Evolutionary conservation across 1,140 invertebrate genomes (phyloP).

Genomic region (Zaprionus taronus): DNA sequence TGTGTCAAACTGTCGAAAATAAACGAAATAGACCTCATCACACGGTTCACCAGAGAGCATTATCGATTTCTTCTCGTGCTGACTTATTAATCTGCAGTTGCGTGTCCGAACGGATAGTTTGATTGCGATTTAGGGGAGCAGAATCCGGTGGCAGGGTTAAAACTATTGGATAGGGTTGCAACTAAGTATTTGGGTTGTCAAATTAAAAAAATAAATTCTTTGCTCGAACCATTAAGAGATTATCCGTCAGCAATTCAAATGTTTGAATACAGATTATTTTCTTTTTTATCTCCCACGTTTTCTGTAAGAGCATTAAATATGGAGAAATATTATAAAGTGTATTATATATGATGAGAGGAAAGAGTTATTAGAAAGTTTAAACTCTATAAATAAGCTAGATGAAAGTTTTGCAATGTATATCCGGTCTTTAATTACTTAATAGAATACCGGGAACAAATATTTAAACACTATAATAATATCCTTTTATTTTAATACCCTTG

Average conservation of each 20-base stretch:
- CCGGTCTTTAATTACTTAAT: too few relatives aligned
- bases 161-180: neutral
- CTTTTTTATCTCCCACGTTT: neutral
- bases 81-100: constrained; percentile 31
- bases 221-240: constrained; percentile 3
- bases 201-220: neutral
- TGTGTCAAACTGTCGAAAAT: constrained; percentile 12
- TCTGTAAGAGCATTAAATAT: neutral
- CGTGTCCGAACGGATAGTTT: neutral
- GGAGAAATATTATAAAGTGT: neutral
- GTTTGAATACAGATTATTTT: neutral
- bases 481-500: too few relatives aligned
- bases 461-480: too few relatives aligned
- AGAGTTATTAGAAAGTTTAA: too few relatives aligned
- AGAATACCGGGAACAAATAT: too few relatives aligned
- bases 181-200: neutral
- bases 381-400: too few relatives aligned
- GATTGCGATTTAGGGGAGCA: neutral
- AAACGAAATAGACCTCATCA: neutral
- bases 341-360: too few relatives aligned
- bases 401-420: too few relatives aligned
- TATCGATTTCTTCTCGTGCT: constrained; percentile 9
- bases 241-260: neutral
- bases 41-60: constrained; percentile 1
- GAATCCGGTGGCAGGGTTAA: neutral